Evolutionary conservation across 2,113 vertebrate genomes (phyloP).

Genomic region (Xerus inauris): DNA sequence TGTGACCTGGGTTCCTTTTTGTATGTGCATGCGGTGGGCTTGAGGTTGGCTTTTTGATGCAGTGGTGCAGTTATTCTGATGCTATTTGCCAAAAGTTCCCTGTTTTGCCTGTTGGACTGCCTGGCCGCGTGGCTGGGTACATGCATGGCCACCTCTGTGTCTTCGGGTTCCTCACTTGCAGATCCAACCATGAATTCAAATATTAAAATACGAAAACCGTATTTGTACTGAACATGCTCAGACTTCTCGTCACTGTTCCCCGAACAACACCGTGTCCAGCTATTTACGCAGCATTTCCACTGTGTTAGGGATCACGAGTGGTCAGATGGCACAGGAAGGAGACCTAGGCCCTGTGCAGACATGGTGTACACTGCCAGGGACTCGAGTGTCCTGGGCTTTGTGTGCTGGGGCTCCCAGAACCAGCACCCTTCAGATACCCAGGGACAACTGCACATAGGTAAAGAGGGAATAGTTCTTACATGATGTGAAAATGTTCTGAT

Average conservation of each 20-base stretch:
- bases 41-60: background rate
- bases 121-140: background rate
- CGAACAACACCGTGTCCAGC: background rate
- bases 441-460: background rate
- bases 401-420: background rate
- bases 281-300: background rate
- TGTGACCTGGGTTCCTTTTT: fast-evolving
- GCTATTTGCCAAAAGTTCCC: background rate
- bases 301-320: background rate
- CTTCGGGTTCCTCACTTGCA: no score
- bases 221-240: background rate
- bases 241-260: background rate
- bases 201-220: background rate
- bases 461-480: no score
- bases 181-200: background rate
- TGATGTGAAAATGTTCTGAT: background rate
- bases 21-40: fast-evolving
- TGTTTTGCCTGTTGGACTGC: background rate
- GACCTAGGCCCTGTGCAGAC: no score
- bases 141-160: background rate
- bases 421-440: background rate
- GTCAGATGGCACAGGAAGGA: no score
- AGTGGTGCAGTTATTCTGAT: background rate
- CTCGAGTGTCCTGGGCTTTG: background rate
- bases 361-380: no score